These are phyloP conservation scores for Unio delphinus DNA, from an alignment of 2,888 invertebrate species.

Conservation along the genomic window DNA sequence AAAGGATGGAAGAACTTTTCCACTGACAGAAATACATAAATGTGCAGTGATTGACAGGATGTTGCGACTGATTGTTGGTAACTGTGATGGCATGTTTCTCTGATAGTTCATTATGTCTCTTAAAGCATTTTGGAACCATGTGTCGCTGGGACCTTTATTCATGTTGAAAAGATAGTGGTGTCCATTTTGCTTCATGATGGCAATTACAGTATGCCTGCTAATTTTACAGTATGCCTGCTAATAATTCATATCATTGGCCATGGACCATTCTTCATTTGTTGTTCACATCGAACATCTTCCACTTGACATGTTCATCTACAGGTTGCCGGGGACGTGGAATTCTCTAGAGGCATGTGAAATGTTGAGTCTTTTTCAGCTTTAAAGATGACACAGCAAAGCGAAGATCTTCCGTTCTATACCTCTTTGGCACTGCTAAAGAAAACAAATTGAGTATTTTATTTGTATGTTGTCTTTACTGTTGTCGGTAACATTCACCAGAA, in stretches of 20 bases:
- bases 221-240: constrained; percentile 5
- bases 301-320: too few species aligned
- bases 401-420: too few species aligned
- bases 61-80: too few species aligned
- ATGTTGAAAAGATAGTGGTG: constrained; percentile 1
- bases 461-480: too few species aligned
- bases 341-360: too few species aligned
- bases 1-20: neutral
- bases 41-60: constrained; percentile 9
- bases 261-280: neutral
- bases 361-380: too few species aligned
- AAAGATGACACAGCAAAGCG: too few species aligned
- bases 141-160: constrained; percentile 12
- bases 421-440: too few species aligned
- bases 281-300: neutral
- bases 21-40: constrained; percentile 8
- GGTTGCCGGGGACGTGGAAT: too few species aligned
- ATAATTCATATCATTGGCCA: constrained; percentile 5
- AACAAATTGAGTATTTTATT: too few species aligned
- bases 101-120: constrained; percentile 5
- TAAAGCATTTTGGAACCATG: constrained; percentile 4
- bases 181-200: constrained; percentile 1
- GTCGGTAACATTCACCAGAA: too few species aligned
- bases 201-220: neutral
- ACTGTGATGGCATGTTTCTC: constrained; percentile 3